These are phyloP conservation scores for Leptopilina myrica DNA, from an alignment of 2,888 invertebrate genomes.

Conservation along the genomic window DNA sequence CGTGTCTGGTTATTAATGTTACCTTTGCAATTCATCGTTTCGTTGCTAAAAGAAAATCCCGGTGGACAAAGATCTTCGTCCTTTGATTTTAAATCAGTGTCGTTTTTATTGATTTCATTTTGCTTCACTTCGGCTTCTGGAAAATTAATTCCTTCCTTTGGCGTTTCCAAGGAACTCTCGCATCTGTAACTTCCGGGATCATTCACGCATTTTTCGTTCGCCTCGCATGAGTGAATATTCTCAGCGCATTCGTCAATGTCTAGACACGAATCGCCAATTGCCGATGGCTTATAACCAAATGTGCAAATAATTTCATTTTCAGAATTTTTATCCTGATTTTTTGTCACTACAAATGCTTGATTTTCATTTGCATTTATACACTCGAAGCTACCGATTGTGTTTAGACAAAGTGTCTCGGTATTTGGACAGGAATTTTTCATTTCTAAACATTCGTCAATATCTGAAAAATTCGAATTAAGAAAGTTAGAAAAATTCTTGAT, in stretches of 20 bases:
- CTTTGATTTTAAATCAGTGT: not conserved
- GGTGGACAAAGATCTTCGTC: not conserved
- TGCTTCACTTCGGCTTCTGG: not conserved
- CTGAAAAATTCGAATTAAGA: constrained; percentile 66
- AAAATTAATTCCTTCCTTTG: not conserved
- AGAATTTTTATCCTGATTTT: constrained; percentile 29
- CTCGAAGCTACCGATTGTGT: constrained; percentile 86
- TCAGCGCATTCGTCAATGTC: constrained; percentile 88
- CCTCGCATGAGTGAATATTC: constrained; percentile 80
- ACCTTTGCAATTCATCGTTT: constrained; percentile 21
- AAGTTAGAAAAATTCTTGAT: not conserved
- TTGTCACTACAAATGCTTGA: constrained; percentile 72
- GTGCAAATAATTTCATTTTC: constrained; percentile 74
- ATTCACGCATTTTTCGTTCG: constrained; percentile 82
- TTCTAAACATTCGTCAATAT: constrained; percentile 79
- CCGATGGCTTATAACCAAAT: constrained; percentile 79
- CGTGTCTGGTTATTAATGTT: not conserved
- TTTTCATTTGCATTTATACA: constrained; percentile 75
- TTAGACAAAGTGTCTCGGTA: constrained; percentile 81
- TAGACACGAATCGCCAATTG: constrained; percentile 78
- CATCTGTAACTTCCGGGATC: constrained; percentile 83
- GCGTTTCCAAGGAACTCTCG: constrained; percentile 57
- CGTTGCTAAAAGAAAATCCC: constrained; percentile 20
- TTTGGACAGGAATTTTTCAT: constrained; percentile 75
- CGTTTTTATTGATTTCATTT: constrained; percentile 8